Conservation (phyloP, 2,797 vertebrate genomes). For the Bradypodion ventrale region DNA sequence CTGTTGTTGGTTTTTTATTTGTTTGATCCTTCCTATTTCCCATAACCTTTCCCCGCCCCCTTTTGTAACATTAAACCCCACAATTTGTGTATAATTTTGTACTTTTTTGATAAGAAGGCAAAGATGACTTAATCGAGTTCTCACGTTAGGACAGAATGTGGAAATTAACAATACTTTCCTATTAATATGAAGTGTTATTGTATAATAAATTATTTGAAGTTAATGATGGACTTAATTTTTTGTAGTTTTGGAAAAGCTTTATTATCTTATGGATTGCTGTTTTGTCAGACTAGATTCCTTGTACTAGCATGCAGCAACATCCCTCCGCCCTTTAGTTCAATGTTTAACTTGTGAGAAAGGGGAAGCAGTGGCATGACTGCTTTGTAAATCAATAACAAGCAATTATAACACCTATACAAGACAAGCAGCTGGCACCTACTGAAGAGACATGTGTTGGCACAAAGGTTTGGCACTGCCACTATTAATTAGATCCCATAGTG, state of each 20-base stretch:
- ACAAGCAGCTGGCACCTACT: background rate
- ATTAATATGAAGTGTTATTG: background rate
- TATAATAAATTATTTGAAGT: too few species aligned
- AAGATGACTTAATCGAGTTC: too few species aligned
- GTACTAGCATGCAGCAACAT: too few species aligned
- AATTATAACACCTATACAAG: background rate
- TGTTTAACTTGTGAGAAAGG: background rate
- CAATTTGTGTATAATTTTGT: too few species aligned
- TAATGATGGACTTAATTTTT: background rate
- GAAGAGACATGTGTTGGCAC: background rate
- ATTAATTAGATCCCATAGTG: background rate
- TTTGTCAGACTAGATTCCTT: background rate
- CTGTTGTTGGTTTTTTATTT: too few species aligned
- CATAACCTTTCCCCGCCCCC: too few species aligned
- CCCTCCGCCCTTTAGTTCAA: too few species aligned
- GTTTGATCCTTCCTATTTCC: too few species aligned
- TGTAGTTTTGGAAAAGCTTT: background rate
- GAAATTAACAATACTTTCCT: background rate
- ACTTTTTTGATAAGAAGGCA: too few species aligned
- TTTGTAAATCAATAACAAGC: background rate
- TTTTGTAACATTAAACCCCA: too few species aligned
- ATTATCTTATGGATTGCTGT: background rate
- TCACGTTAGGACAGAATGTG: too few species aligned
- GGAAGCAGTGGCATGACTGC: background rate
- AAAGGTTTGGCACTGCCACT: too few species aligned